Evolutionary conservation across 2,797 vertebrate genomes (phyloP).

Genomic region (Galaxias olidus): DNA sequence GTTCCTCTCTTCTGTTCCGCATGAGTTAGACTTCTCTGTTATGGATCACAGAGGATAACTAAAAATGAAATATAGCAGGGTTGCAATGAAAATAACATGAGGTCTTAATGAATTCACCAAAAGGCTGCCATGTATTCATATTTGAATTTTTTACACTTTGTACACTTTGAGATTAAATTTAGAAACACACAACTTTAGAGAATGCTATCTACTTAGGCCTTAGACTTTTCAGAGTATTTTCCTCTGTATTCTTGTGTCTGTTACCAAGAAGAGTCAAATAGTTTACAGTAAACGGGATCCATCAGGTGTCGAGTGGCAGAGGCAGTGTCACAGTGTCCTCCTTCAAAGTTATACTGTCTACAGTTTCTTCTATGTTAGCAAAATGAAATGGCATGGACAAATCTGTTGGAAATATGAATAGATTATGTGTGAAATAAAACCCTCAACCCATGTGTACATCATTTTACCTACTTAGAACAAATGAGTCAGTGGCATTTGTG

Average conservation of each 20-base stretch:
- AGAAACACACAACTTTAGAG: constrained; percentile 3
- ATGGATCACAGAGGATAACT: constrained; percentile 39
- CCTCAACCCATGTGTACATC: too few relatives aligned
- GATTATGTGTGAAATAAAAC: too few relatives aligned
- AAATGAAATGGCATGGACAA: too few relatives aligned
- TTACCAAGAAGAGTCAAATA: constrained; percentile 2
- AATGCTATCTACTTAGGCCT: not conserved
- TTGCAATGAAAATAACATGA: constrained; percentile 52
- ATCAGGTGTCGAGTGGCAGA: constrained; percentile 6
- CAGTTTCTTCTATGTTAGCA: too few relatives aligned
- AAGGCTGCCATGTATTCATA: constrained; percentile 11
- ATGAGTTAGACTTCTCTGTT: constrained; percentile 35
- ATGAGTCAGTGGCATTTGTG: too few relatives aligned
- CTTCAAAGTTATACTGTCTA: too few relatives aligned
- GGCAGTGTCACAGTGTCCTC: not conserved
- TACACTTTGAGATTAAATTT: constrained; percentile 8
- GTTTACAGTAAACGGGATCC: constrained; percentile 3
- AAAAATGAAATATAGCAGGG: constrained; percentile 35
- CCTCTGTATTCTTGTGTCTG: not conserved
- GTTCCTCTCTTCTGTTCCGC: constrained; percentile 25
- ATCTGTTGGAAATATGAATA: too few relatives aligned
- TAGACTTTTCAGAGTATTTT: too few relatives aligned
- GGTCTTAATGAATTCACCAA: constrained; percentile 19
- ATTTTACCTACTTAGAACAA: too few relatives aligned
- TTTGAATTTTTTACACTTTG: constrained; percentile 6